Base-by-base conservation (phyloP, 2,797 vertebrate species). In the Gallinago nigripennis region DNA sequence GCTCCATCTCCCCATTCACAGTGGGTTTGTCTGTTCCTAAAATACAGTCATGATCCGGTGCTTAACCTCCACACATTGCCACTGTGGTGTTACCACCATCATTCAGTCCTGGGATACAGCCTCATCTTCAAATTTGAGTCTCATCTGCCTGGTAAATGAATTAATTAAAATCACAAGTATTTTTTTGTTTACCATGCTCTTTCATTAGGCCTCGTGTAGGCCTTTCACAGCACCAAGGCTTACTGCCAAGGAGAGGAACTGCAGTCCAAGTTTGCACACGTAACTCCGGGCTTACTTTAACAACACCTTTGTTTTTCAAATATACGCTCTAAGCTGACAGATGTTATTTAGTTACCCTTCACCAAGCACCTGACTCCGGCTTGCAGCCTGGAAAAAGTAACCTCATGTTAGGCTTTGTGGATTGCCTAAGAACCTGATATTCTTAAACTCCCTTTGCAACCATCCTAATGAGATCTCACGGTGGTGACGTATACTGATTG, bases 321-420 rank as follows among this genome's bases (percentile, higher is more conserved):
- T 54, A 41, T 37, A 35, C 3, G 7, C 31, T 93, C 30, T 63
- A 84, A 84, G 51, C 66, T 84, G 58, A 63, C 80, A 93, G 73
- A 88, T 86, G n/a, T 82, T 83, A 88, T 82, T 92, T 80, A 64
- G 77, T 86, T 88, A 82, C 86, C 23, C 73, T 91, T 58, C 30
- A 41, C 58, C 39, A 82, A 75, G 73, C 92, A 94, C 88, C 88
- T 94, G 95, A 95, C 92, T 88, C 90, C 88, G 94, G 86, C 83
- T 93, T 93, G 90, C 90, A 95, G 94, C 90, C 92, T 95, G 86
- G 95, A 96, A 96, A 97, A 97, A 94, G 30, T 94, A 94, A 84
- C 60, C 86, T 95, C 93, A 66, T 88, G 56, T 83, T 77, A 86
- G 70, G n/a, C 77, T 90, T 90, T 88, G 51, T 61, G 83, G 51